Conservation (phyloP, 2,113 vertebrate genomes). For the Nibea albiflora region DNA sequence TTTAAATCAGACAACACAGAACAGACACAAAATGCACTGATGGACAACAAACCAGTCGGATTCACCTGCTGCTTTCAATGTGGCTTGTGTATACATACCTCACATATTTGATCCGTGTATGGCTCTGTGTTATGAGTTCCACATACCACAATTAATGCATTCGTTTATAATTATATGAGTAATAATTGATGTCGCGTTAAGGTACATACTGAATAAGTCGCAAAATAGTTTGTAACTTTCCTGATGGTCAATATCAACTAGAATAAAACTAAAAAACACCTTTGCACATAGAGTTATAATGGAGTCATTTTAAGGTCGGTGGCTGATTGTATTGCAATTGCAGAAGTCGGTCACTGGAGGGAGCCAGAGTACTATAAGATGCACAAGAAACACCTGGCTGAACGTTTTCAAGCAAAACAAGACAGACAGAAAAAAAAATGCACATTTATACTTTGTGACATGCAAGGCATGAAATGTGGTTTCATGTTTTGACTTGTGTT, state of each 20-base stretch:
- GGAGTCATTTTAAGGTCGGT: not conserved
- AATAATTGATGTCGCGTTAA: not conserved
- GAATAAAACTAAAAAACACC: not conserved
- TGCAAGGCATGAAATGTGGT: too few relatives aligned
- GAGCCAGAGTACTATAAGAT: constrained; percentile 23
- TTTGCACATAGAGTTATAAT: not conserved
- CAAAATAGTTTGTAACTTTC: not conserved
- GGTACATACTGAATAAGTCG: not conserved
- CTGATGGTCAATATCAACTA: too few relatives aligned
- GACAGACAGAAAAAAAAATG: too few relatives aligned
- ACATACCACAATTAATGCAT: not conserved
- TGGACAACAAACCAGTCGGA: not conserved
- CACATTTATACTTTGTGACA: too few relatives aligned
- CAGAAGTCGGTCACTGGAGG: constrained; percentile 16
- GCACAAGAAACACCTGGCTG: not conserved
- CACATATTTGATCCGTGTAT: not conserved
- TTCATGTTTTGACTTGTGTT: too few relatives aligned
- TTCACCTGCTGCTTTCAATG: constrained; percentile 21
- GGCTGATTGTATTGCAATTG: not conserved
- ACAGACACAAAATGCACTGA: not conserved
- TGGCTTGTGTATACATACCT: not conserved
- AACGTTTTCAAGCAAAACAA: not conserved
- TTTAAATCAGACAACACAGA: constrained; percentile 40
- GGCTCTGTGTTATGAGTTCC: not conserved
- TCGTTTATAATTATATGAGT: not conserved